phyloP scores from a whole-genome alignment of 2,113 vertebrate genomes.

The Solea solea region DNA sequence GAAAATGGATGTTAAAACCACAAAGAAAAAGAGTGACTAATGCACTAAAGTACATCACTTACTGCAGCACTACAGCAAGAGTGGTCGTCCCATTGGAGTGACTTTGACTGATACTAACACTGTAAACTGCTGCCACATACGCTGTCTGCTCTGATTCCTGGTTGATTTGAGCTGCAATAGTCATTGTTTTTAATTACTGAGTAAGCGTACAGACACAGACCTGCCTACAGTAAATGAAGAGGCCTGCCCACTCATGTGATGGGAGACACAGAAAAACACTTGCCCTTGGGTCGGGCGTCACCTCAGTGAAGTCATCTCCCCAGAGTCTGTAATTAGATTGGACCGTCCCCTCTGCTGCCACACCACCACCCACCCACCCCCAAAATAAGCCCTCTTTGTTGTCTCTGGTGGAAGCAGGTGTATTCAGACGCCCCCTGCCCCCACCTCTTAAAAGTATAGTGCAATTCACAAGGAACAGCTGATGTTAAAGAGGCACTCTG shows the following conservation, averaged over 20 bases:
- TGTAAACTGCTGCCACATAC: conserved; percentile 11
- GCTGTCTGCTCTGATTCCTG: not conserved
- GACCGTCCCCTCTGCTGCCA: conserved; percentile 23
- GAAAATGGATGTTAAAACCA: conserved; percentile 55
- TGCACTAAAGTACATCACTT: conserved; percentile 50
- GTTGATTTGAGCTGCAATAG: conserved; percentile 13
- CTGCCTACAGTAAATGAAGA: conserved; percentile 29
- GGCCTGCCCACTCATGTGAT: conserved; percentile 20
- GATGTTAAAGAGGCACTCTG: conserved; percentile 15
- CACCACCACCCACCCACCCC: conserved; percentile 3
- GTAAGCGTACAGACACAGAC: conserved; percentile 20
- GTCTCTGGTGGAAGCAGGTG: conserved; percentile 64
- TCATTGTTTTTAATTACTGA: conserved; percentile 25
- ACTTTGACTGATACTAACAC: conserved; percentile 26
- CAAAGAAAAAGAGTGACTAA: conserved; percentile 51
- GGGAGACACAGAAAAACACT: conserved; percentile 35
- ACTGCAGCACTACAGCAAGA: conserved; percentile 25
- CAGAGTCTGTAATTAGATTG: conserved; percentile 76
- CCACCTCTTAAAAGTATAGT: conserved; percentile 23
- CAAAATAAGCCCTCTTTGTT: conserved; percentile 56
- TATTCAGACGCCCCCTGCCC: conserved; percentile 7
- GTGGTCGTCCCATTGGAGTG: conserved; percentile 26
- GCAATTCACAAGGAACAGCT: conserved; percentile 17
- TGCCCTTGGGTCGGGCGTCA: conserved; percentile 53
- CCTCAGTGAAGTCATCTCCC: conserved; percentile 67